phyloP scores from a whole-genome alignment of 2,888 invertebrate species.

The Dryadula phaetusa region DNA sequence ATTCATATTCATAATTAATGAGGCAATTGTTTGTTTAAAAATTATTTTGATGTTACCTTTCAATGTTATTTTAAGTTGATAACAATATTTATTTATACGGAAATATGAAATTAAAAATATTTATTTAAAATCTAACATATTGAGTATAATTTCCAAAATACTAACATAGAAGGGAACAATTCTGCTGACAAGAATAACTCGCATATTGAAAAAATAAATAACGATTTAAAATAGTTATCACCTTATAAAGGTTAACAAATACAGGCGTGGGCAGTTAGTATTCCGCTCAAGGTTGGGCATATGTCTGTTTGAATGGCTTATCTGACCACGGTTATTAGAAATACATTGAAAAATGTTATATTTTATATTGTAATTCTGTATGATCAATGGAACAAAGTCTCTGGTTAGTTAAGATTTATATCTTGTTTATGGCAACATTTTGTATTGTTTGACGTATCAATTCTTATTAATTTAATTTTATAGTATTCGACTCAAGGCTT shows the following conservation, averaged over 20 bases:
- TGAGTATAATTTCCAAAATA: not conserved
- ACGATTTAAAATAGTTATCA: conserved; percentile 42
- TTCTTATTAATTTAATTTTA: not conserved
- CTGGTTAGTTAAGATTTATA: too few relatives aligned
- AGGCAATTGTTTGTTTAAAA: not conserved
- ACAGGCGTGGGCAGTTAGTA: conserved; percentile 65
- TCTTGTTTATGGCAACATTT: too few relatives aligned
- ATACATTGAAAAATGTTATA: conserved; percentile 39
- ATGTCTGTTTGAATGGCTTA: conserved; percentile 55
- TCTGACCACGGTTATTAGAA: conserved; percentile 46
- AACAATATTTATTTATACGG: not conserved
- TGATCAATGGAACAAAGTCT: too few relatives aligned
- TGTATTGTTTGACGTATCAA: not conserved
- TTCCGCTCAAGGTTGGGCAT: conserved; percentile 65
- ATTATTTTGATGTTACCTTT: conserved; percentile 2
- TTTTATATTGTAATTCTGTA: too few relatives aligned
- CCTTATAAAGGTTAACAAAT: conserved; percentile 53
- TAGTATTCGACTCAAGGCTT: conserved; percentile 15
- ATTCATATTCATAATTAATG: not conserved
- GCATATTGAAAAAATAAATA: conserved; percentile 18
- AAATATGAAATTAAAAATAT: not conserved
- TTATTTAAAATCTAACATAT: not conserved
- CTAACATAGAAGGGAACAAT: not conserved
- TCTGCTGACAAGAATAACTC: conserved; percentile 7
- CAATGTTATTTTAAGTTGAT: not conserved